Conservation (phyloP, 2,113 vertebrate species). For the Zapus hudsonius region DNA sequence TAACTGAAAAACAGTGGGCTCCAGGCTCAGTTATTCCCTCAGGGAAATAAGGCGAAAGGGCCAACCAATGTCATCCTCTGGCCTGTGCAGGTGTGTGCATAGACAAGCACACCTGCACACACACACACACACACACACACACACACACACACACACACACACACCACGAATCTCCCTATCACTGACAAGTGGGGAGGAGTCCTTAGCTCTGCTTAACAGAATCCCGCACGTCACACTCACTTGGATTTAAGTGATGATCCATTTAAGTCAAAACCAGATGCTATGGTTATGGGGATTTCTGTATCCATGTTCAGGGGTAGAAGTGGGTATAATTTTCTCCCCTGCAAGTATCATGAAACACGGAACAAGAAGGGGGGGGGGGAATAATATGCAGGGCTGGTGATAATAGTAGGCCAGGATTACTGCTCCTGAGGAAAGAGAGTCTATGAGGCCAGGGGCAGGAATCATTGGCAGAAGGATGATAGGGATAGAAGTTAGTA, state of each 20-base stretch:
- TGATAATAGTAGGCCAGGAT: not conserved
- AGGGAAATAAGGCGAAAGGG: no score
- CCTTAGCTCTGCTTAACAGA: not conserved
- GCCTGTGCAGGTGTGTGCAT: no score
- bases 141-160: no score
- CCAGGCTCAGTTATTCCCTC: no score
- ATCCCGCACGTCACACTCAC: not conserved
- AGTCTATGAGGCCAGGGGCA: not conserved
- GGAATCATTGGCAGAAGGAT: not conserved
- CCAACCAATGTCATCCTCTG: no score
- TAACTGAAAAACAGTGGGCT: no score
- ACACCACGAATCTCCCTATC: not conserved
- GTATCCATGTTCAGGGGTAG: not conserved
- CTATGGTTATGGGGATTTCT: not conserved
- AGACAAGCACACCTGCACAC: no score
- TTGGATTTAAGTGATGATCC: not conserved
- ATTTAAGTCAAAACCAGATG: not conserved
- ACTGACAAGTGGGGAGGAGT: not conserved
- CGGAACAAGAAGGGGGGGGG: no score
- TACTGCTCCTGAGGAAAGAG: not conserved
- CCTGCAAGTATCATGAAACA: no score
- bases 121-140: no score
- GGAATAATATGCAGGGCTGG: accelerated
- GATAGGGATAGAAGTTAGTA: not conserved
- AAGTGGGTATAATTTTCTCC: no score